Evolutionary conservation across 1,140 invertebrate species (phyloP).

Genomic region (Heliconius eleuchia): DNA sequence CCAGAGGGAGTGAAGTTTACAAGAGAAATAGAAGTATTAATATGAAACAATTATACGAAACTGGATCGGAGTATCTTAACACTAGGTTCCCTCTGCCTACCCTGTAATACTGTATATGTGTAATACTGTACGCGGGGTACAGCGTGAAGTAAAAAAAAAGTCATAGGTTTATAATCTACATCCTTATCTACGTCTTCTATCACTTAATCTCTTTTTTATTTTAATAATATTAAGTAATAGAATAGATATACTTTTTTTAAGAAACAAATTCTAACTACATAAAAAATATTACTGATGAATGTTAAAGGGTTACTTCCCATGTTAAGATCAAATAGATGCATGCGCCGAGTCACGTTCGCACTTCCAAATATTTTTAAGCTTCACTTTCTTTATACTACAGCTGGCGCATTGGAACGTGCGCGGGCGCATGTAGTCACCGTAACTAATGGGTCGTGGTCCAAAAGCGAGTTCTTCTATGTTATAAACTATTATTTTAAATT

Average conservation of each 20-base stretch:
- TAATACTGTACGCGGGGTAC: too few relatives aligned
- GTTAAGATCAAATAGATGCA: not conserved
- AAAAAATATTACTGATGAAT: not conserved
- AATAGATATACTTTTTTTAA: not conserved
- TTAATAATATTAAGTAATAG: too few relatives aligned
- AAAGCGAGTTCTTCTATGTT: not conserved
- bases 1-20: too few relatives aligned
- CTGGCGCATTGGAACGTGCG: constrained; percentile 13
- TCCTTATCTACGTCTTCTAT: too few relatives aligned
- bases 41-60: too few relatives aligned
- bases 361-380: constrained; percentile 35
- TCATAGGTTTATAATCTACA: too few relatives aligned
- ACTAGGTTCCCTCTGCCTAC: too few relatives aligned
- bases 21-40: too few relatives aligned
- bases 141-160: too few relatives aligned
- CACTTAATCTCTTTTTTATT: too few relatives aligned
- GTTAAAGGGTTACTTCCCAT: not conserved
- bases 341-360: constrained; percentile 34
- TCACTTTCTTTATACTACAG: constrained; percentile 28
- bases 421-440: constrained; percentile 16
- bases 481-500: not conserved
- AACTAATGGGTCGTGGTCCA: not conserved
- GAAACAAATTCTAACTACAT: not conserved
- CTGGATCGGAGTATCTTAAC: too few relatives aligned
- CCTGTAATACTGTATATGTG: too few relatives aligned